These are phyloP conservation scores for Sakesphorus luctuosus DNA, from an alignment of 2,113 vertebrate genomes.

Conservation along the genomic window DNA sequence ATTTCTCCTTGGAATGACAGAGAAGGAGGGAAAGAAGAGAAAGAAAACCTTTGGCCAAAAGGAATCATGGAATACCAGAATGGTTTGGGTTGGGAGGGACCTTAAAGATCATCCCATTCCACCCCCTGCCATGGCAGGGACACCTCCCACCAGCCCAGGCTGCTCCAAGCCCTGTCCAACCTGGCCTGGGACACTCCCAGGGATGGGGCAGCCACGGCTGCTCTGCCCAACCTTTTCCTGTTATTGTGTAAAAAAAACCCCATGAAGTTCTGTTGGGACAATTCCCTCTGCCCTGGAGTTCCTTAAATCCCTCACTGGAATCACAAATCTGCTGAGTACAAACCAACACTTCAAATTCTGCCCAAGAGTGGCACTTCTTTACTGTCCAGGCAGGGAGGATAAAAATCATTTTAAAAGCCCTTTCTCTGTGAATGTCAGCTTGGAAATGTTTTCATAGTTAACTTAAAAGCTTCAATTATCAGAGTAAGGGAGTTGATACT, in stretches of 20 bases:
- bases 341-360: not conserved
- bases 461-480: constrained; percentile 55
- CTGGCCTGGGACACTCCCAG: not conserved
- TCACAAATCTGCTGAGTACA: not conserved
- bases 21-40: too few species aligned
- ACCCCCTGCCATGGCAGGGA: not conserved
- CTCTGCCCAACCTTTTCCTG: not conserved
- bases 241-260: not conserved
- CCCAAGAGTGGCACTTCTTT: not conserved
- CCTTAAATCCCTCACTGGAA: not conserved
- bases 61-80: too few species aligned
- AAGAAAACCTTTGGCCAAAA: too few species aligned
- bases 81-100: too few species aligned
- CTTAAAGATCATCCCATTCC: not conserved
- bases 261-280: not conserved
- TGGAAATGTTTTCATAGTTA: constrained; percentile 17
- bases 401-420: not conserved
- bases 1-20: too few species aligned
- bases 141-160: not conserved
- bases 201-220: not conserved
- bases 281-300: not conserved
- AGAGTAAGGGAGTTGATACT: constrained; percentile 30
- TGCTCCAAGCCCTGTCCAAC: not conserved
- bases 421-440: not conserved
- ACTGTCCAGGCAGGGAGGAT: not conserved